A percentile compares a stretch with the other conserved stretches of the same genome.
Conservation (phyloP, 2,113 vertebrate genomes). For the Onychorhynchus coronatus region DNA sequence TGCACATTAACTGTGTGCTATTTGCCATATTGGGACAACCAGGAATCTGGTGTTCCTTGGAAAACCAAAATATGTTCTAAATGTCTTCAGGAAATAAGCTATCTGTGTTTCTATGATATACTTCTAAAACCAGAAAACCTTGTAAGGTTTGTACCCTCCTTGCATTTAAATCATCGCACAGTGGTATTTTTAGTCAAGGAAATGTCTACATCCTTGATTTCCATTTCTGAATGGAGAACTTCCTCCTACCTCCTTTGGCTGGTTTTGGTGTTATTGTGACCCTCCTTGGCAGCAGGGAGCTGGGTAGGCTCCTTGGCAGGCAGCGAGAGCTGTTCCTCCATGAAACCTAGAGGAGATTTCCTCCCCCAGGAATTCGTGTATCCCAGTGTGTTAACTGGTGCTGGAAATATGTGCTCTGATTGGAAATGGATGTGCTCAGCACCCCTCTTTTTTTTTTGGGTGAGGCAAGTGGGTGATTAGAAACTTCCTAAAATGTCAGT, state of each 20-base stretch:
- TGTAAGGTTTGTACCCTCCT: neutral
- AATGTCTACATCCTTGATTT: neutral
- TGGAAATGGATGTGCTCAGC: neutral
- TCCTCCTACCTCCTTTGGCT: neutral
- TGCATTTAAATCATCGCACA: neutral
- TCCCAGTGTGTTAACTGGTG: neutral
- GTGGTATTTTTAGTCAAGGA: neutral
- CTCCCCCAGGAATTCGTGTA: neutral
- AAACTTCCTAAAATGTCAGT: neutral
- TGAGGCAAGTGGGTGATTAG: neutral
- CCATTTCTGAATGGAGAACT: neutral
- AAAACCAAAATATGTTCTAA: neutral
- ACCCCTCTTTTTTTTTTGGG: neutral
- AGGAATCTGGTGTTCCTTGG: neutral
- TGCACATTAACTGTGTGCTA: neutral
- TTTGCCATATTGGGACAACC: neutral
- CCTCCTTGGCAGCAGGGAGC: neutral
- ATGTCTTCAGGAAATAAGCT: neutral
- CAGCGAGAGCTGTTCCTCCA: neutral
- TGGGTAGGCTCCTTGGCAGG: neutral
- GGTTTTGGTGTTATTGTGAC: neutral
- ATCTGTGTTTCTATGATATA: neutral
- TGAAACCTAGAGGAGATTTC: neutral
- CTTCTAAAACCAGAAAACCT: neutral
- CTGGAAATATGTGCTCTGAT: neutral